Evolutionary conservation across 2,888 invertebrate species (phyloP).

Genomic region (Scelioninae gen. 2): DNA sequence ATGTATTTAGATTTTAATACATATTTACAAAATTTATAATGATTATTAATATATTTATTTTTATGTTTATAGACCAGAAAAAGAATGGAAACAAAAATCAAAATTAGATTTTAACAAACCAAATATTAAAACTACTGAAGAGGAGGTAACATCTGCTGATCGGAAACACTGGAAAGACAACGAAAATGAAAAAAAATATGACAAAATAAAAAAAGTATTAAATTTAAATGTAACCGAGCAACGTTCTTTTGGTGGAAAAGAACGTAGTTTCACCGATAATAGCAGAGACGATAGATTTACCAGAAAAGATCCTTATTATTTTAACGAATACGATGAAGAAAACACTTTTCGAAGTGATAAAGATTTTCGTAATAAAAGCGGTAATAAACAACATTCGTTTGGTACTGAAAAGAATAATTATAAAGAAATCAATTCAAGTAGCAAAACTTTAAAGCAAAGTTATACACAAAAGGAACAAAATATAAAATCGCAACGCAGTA

Average conservation of each 20-base stretch:
- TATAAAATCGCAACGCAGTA: conserved; percentile 49
- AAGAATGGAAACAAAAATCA: conserved; percentile 24
- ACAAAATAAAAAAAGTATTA: conserved; percentile 57
- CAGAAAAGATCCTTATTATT: conserved; percentile 48
- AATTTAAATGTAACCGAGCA: conserved; percentile 14
- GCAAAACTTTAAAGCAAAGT: too few relatives aligned
- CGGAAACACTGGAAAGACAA: conserved; percentile 66
- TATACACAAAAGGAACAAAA: conserved; percentile 47
- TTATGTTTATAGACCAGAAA: conserved; percentile 13
- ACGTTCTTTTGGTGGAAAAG: conserved; percentile 17
- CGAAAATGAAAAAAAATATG: conserved; percentile 66
- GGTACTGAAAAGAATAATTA: neutral
- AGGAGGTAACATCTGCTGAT: conserved; percentile 11
- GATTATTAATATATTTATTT: too few relatives aligned
- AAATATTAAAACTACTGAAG: conserved; percentile 6
- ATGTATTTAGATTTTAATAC: too few relatives aligned
- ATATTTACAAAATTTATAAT: too few relatives aligned
- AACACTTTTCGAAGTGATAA: conserved; percentile 51
- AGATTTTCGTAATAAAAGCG: conserved; percentile 42
- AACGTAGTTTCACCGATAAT: conserved; percentile 57
- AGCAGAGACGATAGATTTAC: conserved; percentile 64
- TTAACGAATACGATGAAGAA: conserved; percentile 44
- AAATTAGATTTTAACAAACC: conserved; percentile 28
- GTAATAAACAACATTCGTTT: neutral
- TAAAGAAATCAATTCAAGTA: too few relatives aligned